Conservation (phyloP, 2,888 invertebrate species). For the Heliconius hortense region DNA sequence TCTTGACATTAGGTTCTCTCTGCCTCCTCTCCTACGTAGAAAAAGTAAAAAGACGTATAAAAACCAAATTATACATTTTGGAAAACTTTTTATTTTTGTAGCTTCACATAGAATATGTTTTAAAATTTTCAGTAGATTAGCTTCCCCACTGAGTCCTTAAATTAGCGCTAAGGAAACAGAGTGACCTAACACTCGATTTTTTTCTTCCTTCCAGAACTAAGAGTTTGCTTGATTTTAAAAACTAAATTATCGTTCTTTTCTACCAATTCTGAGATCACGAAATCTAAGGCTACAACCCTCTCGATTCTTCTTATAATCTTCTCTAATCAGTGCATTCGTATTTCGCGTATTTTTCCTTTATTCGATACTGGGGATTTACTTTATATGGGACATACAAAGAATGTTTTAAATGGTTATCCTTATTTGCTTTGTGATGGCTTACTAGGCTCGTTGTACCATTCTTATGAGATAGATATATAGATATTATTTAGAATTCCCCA, state of each 20-base stretch:
- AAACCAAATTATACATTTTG: no score
- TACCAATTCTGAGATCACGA: constrained; percentile 3
- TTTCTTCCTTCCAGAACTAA: neutral
- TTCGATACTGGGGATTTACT: constrained; percentile 31
- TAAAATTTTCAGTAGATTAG: no score
- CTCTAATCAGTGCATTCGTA: constrained; percentile 32
- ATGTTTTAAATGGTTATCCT: constrained; percentile 28
- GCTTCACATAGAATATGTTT: no score
- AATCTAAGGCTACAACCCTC: constrained; percentile 6
- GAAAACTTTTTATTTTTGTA: no score
- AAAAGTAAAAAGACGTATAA: neutral
- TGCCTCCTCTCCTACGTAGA: neutral
- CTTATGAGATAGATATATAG: neutral
- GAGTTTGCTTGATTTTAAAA: neutral
- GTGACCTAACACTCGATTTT: no score
- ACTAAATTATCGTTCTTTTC: neutral
- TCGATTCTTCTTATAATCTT: constrained; percentile 30
- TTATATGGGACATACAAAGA: constrained; percentile 25
- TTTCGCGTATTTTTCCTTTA: constrained; percentile 29
- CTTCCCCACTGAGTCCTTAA: no score
- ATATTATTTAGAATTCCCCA: neutral
- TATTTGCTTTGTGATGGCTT: constrained; percentile 24
- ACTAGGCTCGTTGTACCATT: constrained; percentile 12
- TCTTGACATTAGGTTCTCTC: neutral
- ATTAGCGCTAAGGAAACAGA: no score